Conservation (phyloP, 2,888 invertebrate genomes). For the Lypha dubia region DNA sequence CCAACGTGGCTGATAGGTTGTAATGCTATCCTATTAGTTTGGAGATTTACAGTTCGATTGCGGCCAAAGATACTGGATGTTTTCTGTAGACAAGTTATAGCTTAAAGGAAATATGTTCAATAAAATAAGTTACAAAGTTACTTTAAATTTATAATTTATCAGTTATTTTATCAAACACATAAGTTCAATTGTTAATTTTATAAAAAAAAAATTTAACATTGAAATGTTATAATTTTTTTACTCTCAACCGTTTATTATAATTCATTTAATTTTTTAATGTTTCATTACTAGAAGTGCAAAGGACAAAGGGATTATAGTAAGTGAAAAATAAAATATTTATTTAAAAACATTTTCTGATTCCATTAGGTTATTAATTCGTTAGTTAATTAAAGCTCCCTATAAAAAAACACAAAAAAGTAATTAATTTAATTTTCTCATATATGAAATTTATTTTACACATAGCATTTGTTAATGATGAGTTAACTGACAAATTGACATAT, state of each 20-base stretch:
- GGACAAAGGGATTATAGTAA: slow-evolving; percentile 41
- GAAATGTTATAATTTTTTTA: neutral
- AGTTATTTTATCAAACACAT: too few species aligned
- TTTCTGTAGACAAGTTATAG: too few species aligned
- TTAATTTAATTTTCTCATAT: slow-evolving; percentile 3
- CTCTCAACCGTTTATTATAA: neutral
- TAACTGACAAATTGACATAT: slow-evolving; percentile 12
- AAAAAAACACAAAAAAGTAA: neutral
- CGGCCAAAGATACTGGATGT: too few species aligned
- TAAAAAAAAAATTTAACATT: neutral
- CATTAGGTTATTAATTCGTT: slow-evolving; percentile 8
- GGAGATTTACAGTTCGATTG: too few species aligned
- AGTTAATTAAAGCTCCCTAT: slow-evolving; percentile 52
- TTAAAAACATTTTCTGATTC: neutral
- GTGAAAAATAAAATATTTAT: slow-evolving; percentile 19
- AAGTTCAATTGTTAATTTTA: too few species aligned
- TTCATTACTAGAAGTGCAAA: slow-evolving; percentile 55
- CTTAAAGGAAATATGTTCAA: too few species aligned
- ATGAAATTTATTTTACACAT: too few species aligned
- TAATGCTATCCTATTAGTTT: too few species aligned
- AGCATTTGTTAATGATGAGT: neutral
- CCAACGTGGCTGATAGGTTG: too few species aligned
- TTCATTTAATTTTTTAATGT: neutral
- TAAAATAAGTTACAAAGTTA: too few species aligned
- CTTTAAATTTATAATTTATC: too few species aligned